These are phyloP conservation scores for Petrolisthes cinctipes DNA, from an alignment of 2,888 invertebrate species.

Conservation along the genomic window DNA sequence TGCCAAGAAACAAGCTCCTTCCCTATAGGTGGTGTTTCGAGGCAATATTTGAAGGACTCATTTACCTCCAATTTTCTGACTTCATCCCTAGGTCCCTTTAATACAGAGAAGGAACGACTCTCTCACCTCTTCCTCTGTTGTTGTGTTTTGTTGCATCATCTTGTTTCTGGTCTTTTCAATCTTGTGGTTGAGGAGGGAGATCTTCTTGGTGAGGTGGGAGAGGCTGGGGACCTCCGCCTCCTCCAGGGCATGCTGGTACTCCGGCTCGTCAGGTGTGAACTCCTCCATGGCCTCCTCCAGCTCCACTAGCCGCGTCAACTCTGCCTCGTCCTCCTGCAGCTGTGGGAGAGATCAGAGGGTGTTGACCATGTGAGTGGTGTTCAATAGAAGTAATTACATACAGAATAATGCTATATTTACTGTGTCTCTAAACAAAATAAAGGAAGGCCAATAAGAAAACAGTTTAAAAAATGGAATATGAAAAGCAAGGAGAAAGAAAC, in stretches of 20 bases:
- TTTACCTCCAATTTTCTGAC: no score
- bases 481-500: background rate
- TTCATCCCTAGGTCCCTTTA: no score
- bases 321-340: slow-evolving; percentile 89
- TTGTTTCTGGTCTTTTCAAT: slow-evolving; percentile 82
- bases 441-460: background rate
- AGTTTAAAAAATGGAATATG: background rate
- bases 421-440: background rate
- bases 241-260: slow-evolving; percentile 78
- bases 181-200: slow-evolving; percentile 80
- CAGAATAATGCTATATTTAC: background rate
- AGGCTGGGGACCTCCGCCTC: slow-evolving; percentile 82
- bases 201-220: slow-evolving; percentile 84
- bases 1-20: no score
- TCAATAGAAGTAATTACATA: no score
- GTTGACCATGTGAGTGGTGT: no score
- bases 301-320: slow-evolving; percentile 80
- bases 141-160: slow-evolving; percentile 76
- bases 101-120: no score
- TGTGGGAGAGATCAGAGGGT: no score
- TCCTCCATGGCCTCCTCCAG: slow-evolving; percentile 84
- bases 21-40: no score
- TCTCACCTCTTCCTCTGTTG: slow-evolving; percentile 68
- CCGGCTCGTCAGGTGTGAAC: slow-evolving; percentile 69
- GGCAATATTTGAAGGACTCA: no score